Conservation (phyloP, 2,888 invertebrate genomes). For the Platypus cylindrus region DNA sequence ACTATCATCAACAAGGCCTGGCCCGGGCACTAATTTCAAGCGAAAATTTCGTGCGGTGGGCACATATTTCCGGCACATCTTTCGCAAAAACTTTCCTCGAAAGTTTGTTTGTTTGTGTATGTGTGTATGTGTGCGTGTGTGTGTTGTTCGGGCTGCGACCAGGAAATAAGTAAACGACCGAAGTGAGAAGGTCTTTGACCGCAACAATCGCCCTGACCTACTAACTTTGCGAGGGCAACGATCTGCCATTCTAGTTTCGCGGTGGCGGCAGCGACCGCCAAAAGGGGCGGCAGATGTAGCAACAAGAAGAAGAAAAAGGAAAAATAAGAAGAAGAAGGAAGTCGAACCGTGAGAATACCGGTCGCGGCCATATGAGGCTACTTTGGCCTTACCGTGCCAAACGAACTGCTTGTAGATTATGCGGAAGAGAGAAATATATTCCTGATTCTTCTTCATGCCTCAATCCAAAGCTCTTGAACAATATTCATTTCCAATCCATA, state of each 20-base stretch:
- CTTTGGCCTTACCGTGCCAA: too few relatives aligned
- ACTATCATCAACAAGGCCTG: too few relatives aligned
- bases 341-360: constrained; percentile 15
- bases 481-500: too few relatives aligned
- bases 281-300: constrained; percentile 13
- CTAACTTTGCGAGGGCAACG: constrained; percentile 37
- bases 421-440: too few relatives aligned
- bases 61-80: constrained; percentile 12
- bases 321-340: too few relatives aligned
- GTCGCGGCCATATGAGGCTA: constrained; percentile 15
- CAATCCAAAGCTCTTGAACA: too few relatives aligned
- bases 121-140: too few relatives aligned
- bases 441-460: too few relatives aligned
- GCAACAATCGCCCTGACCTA: constrained; percentile 36
- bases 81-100: constrained; percentile 12
- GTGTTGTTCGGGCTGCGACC: constrained; percentile 11
- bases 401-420: not conserved
- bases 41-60: too few relatives aligned
- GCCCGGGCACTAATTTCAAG: too few relatives aligned
- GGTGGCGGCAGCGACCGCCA: constrained; percentile 11
- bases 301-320: constrained; percentile 9
- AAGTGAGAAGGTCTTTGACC: constrained; percentile 30
- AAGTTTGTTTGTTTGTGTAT: too few relatives aligned
- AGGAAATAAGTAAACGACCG: constrained; percentile 32
- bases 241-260: constrained; percentile 36